phyloP scores from a whole-genome alignment of 2,797 vertebrate species.

The Gambelia wislizenii region DNA sequence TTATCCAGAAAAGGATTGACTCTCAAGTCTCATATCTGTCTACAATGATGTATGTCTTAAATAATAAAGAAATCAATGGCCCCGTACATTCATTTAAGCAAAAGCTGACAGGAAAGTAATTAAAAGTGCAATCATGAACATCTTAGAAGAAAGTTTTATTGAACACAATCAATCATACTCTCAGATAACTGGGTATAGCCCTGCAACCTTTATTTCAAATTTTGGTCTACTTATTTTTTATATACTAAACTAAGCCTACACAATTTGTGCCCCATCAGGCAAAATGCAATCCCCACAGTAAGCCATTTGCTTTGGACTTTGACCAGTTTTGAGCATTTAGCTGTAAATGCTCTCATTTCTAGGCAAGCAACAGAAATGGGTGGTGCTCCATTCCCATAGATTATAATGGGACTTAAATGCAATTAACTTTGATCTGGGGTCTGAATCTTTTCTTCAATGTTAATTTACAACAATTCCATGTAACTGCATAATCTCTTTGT shows the following conservation, averaged over 20 bases:
- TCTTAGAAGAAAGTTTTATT: not conserved
- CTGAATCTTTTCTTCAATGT: not conserved
- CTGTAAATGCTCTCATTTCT: not conserved
- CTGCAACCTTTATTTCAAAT: not conserved
- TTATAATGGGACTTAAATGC: not conserved
- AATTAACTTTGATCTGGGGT: not conserved
- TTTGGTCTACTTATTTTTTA: not conserved
- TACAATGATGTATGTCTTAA: constrained; percentile 1
- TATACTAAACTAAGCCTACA: not conserved
- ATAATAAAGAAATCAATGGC: constrained; percentile 1
- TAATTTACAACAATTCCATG: not conserved
- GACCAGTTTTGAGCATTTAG: not conserved
- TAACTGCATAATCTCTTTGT: not conserved
- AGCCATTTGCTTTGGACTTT: not conserved
- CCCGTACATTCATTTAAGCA: not conserved
- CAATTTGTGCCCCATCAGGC: not conserved
- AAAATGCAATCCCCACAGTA: not conserved
- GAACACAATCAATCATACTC: not conserved
- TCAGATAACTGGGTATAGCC: not conserved
- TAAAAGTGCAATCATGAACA: not conserved
- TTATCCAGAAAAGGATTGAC: not conserved
- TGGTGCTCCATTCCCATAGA: not conserved
- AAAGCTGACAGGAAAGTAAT: not conserved
- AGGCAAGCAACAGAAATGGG: not conserved
- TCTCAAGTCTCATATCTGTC: not conserved